Conservation (phyloP, 2,113 vertebrate species). For the Microcebus tavaratra region DNA sequence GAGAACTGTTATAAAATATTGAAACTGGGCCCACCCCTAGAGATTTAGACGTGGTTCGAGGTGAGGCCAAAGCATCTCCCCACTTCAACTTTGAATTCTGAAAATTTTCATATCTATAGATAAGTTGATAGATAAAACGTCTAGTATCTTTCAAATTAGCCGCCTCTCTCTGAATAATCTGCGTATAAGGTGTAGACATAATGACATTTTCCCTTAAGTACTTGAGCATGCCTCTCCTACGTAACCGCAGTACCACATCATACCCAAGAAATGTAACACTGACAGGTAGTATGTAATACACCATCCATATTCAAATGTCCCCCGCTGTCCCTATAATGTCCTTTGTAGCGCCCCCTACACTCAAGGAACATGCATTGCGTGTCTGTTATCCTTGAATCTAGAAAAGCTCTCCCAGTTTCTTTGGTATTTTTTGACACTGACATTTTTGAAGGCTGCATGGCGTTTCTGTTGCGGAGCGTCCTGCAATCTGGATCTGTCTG, state of each 20-base stretch:
- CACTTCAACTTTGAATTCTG: neutral
- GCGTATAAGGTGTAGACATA: neutral
- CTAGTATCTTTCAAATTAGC: neutral
- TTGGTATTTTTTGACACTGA: neutral
- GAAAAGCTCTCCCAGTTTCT: neutral
- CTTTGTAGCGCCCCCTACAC: no score
- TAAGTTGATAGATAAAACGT: neutral
- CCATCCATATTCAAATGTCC: neutral
- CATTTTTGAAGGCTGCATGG: neutral
- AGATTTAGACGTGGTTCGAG: neutral
- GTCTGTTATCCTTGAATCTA: neutral
- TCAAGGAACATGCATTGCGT: neutral
- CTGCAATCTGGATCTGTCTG: no score
- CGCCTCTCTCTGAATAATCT: neutral
- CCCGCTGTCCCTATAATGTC: neutral
- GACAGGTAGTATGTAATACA: neutral
- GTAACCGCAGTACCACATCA: neutral
- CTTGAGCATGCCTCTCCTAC: neutral
- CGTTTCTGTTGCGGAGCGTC: neutral
- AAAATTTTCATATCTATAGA: neutral
- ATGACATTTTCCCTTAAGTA: neutral
- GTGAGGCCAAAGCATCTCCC: neutral
- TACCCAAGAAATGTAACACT: neutral
- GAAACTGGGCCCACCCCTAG: neutral
- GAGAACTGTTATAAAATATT: neutral